phyloP scores from a whole-genome alignment of 1,140 invertebrate genomes.

The Augochlora pura region DNA sequence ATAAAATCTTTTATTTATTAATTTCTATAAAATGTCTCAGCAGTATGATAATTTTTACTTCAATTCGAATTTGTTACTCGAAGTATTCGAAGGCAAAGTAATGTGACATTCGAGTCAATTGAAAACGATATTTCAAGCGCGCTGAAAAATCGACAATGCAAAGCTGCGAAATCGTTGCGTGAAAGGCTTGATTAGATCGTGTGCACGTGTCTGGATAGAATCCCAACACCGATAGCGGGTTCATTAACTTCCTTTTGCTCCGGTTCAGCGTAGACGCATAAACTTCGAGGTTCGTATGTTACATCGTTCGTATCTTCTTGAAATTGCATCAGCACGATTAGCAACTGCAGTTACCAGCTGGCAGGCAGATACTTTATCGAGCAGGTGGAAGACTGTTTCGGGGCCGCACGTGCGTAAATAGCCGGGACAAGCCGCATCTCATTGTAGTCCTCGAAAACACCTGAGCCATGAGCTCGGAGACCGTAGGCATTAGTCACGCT shows the following conservation, averaged over 20 bases:
- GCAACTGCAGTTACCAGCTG: slow-evolving; percentile 35
- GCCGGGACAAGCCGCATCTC: slow-evolving; percentile 49
- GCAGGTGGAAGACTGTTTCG: slow-evolving; percentile 57
- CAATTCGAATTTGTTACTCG: too few species aligned
- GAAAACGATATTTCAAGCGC: too few species aligned
- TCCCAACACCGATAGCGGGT: not conserved
- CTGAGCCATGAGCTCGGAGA: slow-evolving; percentile 54
- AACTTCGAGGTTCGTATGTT: not conserved
- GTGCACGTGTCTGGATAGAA: too few species aligned
- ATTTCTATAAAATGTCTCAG: too few species aligned
- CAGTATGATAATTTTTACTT: too few species aligned
- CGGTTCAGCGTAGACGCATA: not conserved
- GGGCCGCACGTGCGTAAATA: slow-evolving; percentile 56
- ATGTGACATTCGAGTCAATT: too few species aligned
- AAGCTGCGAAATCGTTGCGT: too few species aligned
- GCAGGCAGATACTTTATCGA: slow-evolving; percentile 23
- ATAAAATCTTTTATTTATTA: too few species aligned
- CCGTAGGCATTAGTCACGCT: slow-evolving; percentile 58
- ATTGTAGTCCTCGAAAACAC: slow-evolving; percentile 61
- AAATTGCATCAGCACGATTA: slow-evolving; percentile 25
- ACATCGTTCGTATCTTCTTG: not conserved
- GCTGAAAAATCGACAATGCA: too few species aligned
- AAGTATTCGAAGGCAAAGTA: too few species aligned
- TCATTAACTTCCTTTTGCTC: not conserved
- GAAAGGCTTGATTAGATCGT: too few species aligned